phyloP scores from a whole-genome alignment of 2,888 invertebrate genomes.

The Amphipoea lucens region DNA sequence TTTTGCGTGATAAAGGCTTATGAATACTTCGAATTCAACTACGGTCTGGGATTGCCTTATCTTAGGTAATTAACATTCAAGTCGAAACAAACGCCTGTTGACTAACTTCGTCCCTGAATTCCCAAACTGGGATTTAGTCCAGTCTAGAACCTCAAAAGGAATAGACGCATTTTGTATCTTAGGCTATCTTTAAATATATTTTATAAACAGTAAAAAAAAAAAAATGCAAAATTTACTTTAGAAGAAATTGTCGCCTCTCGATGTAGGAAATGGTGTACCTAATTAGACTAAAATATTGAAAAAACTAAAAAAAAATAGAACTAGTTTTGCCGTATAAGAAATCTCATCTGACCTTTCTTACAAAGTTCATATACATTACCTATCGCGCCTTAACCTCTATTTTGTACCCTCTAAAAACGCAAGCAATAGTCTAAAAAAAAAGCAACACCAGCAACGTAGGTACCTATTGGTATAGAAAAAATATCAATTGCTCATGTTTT shows the following conservation, averaged over 20 bases:
- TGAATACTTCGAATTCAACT: constrained; percentile 6
- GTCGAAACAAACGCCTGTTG: constrained; percentile 15
- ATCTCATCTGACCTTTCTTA: background rate
- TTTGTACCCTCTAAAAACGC: background rate
- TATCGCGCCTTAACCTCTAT: background rate
- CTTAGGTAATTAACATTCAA: constrained; percentile 4
- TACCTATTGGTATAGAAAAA: constrained; percentile 37
- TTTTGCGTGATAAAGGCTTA: background rate
- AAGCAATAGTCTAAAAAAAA: background rate
- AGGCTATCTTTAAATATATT: background rate
- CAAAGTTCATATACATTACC: background rate
- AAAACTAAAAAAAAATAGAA: background rate
- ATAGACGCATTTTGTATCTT: background rate
- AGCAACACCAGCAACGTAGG: background rate
- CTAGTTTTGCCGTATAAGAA: background rate
- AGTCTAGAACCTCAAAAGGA: background rate
- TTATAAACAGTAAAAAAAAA: background rate
- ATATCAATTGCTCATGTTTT: constrained; percentile 58
- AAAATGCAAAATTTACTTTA: no score
- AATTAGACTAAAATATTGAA: background rate
- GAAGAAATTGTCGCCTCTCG: background rate
- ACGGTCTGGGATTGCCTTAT: background rate
- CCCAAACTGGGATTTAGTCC: background rate
- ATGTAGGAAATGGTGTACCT: background rate
- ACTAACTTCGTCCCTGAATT: background rate